A percentile compares a stretch with the other conserved stretches of the same genome.
Conservation (phyloP, 2,113 vertebrate species). For the Pelodiscus sinensis region DNA sequence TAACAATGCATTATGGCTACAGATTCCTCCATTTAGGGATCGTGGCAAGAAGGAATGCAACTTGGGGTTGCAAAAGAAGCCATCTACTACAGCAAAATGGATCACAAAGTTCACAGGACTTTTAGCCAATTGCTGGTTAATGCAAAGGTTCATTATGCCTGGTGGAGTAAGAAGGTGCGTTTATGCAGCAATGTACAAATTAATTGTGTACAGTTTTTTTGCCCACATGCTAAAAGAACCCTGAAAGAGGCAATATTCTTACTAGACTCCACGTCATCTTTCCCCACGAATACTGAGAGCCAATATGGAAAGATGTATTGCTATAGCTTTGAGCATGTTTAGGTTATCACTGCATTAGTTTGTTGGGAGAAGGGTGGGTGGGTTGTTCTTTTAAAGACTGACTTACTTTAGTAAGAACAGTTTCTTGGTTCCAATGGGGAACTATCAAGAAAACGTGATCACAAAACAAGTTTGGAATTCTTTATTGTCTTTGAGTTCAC, state of each 20-base stretch:
- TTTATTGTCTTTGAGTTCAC: constrained; percentile 35
- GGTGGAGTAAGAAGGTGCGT: constrained; percentile 15
- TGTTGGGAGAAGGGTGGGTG: constrained; percentile 26
- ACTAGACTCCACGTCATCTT: constrained; percentile 41
- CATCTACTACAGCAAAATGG: background rate
- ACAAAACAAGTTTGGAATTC: background rate
- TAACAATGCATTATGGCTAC: constrained; percentile 30
- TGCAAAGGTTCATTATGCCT: constrained; percentile 49
- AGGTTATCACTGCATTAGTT: constrained; percentile 51
- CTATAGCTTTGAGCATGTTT: constrained; percentile 70
- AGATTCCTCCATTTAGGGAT: constrained; percentile 40
- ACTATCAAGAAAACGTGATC: background rate
- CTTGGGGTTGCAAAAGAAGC: constrained; percentile 37
- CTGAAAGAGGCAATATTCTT: constrained; percentile 64
- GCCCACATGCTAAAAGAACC: constrained; percentile 52
- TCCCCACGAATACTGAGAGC: constrained; percentile 45
- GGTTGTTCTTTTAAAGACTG: constrained; percentile 57
- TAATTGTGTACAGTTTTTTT: constrained; percentile 54
- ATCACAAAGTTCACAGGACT: constrained; percentile 35
- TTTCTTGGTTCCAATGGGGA: constrained; percentile 37
- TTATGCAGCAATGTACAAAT: constrained; percentile 64
- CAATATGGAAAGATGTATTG: constrained; percentile 44
- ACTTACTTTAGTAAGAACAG: constrained; percentile 34
- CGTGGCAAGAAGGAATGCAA: background rate
- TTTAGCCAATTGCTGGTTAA: background rate